Percentiles rank a stretch among this genome's conserved stretches.
phyloP scores from a whole-genome alignment of 2,113 vertebrate species.

The Hymenochirus boettgeri region DNA sequence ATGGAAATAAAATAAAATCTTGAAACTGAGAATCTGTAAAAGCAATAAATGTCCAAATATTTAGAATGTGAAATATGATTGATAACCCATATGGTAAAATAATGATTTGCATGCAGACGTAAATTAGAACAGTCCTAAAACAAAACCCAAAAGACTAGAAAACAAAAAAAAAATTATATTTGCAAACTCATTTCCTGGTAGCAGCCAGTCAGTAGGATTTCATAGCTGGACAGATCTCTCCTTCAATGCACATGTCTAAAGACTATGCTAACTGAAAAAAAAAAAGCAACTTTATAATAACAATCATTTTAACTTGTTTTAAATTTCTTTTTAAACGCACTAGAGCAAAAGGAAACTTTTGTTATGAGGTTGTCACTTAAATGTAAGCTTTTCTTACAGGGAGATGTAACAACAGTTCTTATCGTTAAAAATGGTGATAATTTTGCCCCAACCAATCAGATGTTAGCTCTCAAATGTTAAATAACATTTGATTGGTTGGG shows the following conservation, averaged over 20 bases:
- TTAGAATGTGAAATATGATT: slow-evolving; percentile 42
- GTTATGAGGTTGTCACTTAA: no score
- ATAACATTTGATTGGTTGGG: no score
- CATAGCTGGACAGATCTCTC: slow-evolving; percentile 10
- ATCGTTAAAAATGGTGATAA: no score
- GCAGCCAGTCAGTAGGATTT: slow-evolving; percentile 27
- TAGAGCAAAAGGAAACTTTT: no score
- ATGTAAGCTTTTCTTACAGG: no score
- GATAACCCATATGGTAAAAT: slow-evolving; percentile 38
- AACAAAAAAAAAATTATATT: slow-evolving; percentile 18
- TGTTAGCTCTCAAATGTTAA: no score
- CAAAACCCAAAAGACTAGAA: slow-evolving; percentile 12
- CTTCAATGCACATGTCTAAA: slow-evolving; percentile 11
- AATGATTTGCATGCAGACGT: slow-evolving; percentile 8
- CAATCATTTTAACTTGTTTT: no score
- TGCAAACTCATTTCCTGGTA: slow-evolving; percentile 41
- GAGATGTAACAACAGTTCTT: no score
- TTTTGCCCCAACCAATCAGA: no score
- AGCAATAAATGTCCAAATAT: slow-evolving; percentile 34
- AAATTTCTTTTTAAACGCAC: no score
- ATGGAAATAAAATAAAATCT: slow-evolving; percentile 39
- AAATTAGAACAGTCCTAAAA: slow-evolving; percentile 37
- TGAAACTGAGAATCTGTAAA: slow-evolving; percentile 29
- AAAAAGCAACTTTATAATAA: no score
- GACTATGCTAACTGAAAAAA: not conserved